A percentile compares a stretch with the other conserved stretches of the same genome.
These are phyloP conservation scores for Terrapene triunguis DNA, from an alignment of 2,113 vertebrate genomes.

Conservation along the genomic window DNA sequence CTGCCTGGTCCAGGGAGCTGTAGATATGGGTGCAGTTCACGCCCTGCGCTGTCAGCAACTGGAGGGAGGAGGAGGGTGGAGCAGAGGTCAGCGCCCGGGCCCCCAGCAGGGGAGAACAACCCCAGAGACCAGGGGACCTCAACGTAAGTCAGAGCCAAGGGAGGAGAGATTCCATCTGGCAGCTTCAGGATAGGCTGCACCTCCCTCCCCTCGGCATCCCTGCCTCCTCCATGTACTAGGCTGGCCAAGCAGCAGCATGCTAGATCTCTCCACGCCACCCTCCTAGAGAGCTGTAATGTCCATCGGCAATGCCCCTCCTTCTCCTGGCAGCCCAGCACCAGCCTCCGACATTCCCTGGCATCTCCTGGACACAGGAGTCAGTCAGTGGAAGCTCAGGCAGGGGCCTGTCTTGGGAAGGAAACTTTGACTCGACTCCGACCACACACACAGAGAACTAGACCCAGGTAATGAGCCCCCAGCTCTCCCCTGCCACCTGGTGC, in stretches of 20 bases:
- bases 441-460: background rate
- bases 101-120: background rate
- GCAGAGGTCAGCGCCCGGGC: background rate
- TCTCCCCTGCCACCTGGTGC: too few relatives aligned
- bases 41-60: constrained; percentile 88
- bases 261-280: background rate
- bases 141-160: background rate
- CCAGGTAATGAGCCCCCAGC: too few relatives aligned
- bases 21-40: constrained; percentile 93
- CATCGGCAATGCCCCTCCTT: background rate
- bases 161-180: background rate
- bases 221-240: background rate
- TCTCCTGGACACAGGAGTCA: background rate
- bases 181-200: background rate
- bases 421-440: background rate
- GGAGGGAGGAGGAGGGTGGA: rapidly evolving
- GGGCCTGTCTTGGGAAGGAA: background rate
- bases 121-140: background rate
- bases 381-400: background rate
- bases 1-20: constrained; percentile 95
- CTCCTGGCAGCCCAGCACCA: background rate
- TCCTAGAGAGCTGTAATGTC: background rate
- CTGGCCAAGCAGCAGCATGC: background rate
- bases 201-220: background rate
- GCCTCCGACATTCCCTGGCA: background rate